phyloP scores from a whole-genome alignment of 1,140 invertebrate species.

The Lepidurus couesii region DNA sequence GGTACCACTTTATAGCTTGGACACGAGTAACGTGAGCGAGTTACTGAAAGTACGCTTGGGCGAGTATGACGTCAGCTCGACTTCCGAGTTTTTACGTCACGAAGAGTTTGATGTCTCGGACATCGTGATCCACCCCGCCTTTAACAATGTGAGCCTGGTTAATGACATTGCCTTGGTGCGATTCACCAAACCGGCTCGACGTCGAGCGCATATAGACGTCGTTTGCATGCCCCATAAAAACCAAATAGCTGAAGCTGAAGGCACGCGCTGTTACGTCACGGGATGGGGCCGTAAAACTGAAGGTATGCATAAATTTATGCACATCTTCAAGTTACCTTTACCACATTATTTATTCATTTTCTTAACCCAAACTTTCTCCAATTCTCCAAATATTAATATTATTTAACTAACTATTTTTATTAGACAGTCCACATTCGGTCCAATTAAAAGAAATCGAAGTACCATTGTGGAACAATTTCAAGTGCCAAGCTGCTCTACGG shows the following conservation, averaged over 20 bases:
- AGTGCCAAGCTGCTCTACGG: constrained; percentile 45
- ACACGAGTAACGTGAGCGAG: constrained; percentile 36
- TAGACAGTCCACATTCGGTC: constrained; percentile 46
- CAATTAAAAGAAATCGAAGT: constrained; percentile 49
- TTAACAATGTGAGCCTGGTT: constrained; percentile 45
- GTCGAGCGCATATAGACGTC: constrained; percentile 45
- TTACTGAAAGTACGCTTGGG: constrained; percentile 48
- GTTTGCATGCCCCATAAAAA: constrained; percentile 46
- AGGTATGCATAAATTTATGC: constrained; percentile 39
- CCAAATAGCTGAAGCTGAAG: constrained; percentile 37
- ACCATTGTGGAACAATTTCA: constrained; percentile 46
- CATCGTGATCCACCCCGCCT: constrained; percentile 41
- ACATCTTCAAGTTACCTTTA: neutral
- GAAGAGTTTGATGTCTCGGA: constrained; percentile 41
- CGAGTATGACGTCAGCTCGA: constrained; percentile 49
- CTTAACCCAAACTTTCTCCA: constrained; percentile 34
- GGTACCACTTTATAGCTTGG: constrained; percentile 9
- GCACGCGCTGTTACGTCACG: constrained; percentile 50
- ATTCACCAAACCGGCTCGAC: constrained; percentile 41
- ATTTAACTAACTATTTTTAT: constrained; percentile 28
- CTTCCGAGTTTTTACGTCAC: constrained; percentile 36
- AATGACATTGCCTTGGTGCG: constrained; percentile 49
- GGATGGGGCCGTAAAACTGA: constrained; percentile 54
- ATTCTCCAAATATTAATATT: constrained; percentile 24
- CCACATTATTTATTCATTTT: neutral